Conservation (phyloP, 2,888 invertebrate species). For the Oscheius sp. region DNA sequence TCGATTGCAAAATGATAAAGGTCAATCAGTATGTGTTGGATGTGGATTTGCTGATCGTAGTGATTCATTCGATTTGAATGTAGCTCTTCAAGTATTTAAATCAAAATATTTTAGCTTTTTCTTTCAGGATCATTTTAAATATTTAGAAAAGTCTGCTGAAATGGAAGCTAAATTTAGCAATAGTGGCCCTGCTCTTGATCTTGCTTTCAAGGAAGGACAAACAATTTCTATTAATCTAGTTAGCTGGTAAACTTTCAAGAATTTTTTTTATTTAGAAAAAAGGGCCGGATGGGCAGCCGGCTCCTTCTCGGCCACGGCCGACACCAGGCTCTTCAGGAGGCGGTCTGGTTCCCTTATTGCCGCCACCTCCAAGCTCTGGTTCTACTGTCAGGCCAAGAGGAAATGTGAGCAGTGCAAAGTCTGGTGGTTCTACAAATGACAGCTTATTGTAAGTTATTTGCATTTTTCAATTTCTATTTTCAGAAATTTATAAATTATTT, state of each 20-base stretch:
- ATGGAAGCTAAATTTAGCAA: conserved; percentile 78
- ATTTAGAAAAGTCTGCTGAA: conserved; percentile 83
- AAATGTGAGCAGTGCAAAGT: conserved; percentile 10
- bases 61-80: conserved; percentile 98
- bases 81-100: conserved; percentile 87
- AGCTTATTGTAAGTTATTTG: conserved; percentile 28
- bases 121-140: conserved; percentile 69
- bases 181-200: conserved; percentile 82
- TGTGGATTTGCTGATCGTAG: conserved; percentile 96
- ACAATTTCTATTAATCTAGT: conserved; percentile 91
- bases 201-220: conserved; percentile 98
- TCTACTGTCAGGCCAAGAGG: conserved; percentile 24
- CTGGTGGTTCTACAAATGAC: conserved; percentile 4
- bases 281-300: conserved; percentile 42
- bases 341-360: conserved; percentile 63
- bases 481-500: conserved; percentile 1
- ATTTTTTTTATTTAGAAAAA: conserved; percentile 43
- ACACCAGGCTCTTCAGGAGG: conserved; percentile 42
- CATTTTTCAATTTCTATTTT: conserved; percentile 2
- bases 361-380: conserved; percentile 66
- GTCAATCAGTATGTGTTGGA: conserved; percentile 87
- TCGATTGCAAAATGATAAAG: conserved; percentile 84
- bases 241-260: background rate
- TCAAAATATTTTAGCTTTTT: conserved; percentile 79
- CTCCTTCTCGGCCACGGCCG: conserved; percentile 45